Percentiles rank a stretch among this genome's conserved stretches.
Conservation (phyloP, 2,888 invertebrate species). For the Sericinus montela region DNA sequence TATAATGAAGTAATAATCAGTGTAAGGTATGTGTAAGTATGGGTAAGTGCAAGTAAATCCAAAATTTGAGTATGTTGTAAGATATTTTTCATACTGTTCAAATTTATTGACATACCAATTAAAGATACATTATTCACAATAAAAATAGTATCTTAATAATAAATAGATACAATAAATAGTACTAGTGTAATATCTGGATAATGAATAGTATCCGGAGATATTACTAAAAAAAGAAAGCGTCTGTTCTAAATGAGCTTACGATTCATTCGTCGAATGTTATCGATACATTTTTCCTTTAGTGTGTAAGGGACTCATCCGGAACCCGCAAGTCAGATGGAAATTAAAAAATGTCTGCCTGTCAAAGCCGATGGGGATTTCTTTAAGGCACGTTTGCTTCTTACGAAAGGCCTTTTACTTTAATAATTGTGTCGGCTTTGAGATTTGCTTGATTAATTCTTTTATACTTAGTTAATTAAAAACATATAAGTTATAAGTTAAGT, state of each 20-base stretch:
- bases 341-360: conserved; percentile 69
- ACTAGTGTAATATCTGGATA: no score
- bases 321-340: conserved; percentile 44
- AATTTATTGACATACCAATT: no score
- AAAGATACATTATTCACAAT: no score
- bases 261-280: conserved; percentile 36
- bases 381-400: conserved; percentile 69
- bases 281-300: conserved; percentile 57
- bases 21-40: no score
- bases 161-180: no score
- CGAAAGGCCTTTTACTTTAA: conserved; percentile 65
- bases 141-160: no score
- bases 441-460: conserved; percentile 52
- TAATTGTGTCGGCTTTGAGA: conserved; percentile 65
- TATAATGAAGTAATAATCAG: no score
- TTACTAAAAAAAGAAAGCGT: not conserved
- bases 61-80: no score
- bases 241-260: conserved; percentile 12
- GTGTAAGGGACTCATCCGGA: conserved; percentile 51
- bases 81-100: no score
- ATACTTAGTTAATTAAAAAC: not conserved
- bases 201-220: no score
- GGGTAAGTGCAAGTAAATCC: no score
- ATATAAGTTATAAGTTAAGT: no score
- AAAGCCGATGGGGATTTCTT: conserved; percentile 57